Evolutionary conservation across 2,888 invertebrate genomes (phyloP).

Genomic region (Tiliacea aurago): DNA sequence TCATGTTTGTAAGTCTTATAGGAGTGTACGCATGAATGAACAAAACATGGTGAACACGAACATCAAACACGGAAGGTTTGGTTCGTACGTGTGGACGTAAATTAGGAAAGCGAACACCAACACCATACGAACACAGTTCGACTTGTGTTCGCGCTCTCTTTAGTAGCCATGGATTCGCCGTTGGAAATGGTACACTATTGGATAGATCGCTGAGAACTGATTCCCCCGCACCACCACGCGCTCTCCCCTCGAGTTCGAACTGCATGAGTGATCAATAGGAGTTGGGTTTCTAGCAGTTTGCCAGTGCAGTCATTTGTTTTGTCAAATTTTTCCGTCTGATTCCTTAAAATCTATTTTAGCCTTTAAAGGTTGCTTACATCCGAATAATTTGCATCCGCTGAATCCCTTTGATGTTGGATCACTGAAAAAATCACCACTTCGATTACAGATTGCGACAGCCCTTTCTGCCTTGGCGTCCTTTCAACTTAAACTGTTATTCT

Average conservation of each 20-base stretch:
- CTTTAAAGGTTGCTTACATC: slow-evolving; percentile 1
- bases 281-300: not conserved
- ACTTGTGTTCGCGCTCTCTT: too few species aligned
- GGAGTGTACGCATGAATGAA: too few species aligned
- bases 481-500: slow-evolving; percentile 58
- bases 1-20: not conserved
- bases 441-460: slow-evolving; percentile 33
- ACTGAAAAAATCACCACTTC: slow-evolving; percentile 14
- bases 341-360: slow-evolving; percentile 4
- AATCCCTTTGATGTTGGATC: slow-evolving; percentile 22
- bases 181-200: too few species aligned
- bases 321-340: not conserved
- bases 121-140: too few species aligned
- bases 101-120: too few species aligned
- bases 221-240: too few species aligned
- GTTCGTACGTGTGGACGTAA: too few species aligned
- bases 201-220: too few species aligned
- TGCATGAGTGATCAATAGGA: not conserved
- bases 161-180: too few species aligned
- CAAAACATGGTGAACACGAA: too few species aligned
- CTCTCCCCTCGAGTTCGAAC: too few species aligned
- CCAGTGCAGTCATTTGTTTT: not conserved
- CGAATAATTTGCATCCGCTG: not conserved
- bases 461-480: slow-evolving; percentile 47
- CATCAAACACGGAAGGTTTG: too few species aligned